Percentiles rank a stretch among this genome's conserved stretches.
These are phyloP conservation scores for Drosophila falleni DNA, from an alignment of 2,888 invertebrate genomes.

Conservation along the genomic window DNA sequence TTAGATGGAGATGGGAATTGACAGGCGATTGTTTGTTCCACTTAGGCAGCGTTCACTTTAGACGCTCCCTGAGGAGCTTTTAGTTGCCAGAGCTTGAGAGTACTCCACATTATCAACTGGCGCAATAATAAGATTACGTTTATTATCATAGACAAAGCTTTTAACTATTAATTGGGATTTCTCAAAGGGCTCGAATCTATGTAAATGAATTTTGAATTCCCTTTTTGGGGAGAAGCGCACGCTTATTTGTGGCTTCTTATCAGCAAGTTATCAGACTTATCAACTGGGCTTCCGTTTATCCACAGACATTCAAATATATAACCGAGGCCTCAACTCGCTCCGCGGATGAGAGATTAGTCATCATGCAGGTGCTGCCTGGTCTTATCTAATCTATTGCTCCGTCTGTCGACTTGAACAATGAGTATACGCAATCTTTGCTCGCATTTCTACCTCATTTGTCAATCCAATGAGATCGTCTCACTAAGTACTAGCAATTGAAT, in stretches of 20 bases:
- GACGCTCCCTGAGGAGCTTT: constrained; percentile 46
- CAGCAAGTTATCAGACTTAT: constrained; percentile 37
- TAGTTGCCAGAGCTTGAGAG: constrained; percentile 4
- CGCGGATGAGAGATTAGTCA: constrained; percentile 39
- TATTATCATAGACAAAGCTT: constrained; percentile 22
- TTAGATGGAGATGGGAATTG: constrained; percentile 4
- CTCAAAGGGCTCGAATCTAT: not conserved
- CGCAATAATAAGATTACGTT: constrained; percentile 25
- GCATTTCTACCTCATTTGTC: constrained; percentile 22
- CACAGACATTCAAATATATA: constrained; percentile 2
- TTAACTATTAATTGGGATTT: not conserved
- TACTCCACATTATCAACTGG: constrained; percentile 25
- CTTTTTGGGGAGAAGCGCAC: not conserved
- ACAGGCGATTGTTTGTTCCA: constrained; percentile 29
- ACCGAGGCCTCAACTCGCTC: constrained; percentile 6
- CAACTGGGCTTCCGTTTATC: constrained; percentile 38
- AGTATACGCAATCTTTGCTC: constrained; percentile 29
- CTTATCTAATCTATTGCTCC: constrained; percentile 44
- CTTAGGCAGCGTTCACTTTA: constrained; percentile 42
- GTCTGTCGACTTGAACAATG: constrained; percentile 18
- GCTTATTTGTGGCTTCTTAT: constrained; percentile 18
- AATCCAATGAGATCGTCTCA: constrained; percentile 8
- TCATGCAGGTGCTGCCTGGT: constrained; percentile 51
- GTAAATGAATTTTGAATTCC: constrained; percentile 24
- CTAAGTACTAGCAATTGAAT: not conserved